Evolutionary conservation across 1,140 invertebrate species (phyloP).

Genomic region (Chymomyza costata): DNA sequence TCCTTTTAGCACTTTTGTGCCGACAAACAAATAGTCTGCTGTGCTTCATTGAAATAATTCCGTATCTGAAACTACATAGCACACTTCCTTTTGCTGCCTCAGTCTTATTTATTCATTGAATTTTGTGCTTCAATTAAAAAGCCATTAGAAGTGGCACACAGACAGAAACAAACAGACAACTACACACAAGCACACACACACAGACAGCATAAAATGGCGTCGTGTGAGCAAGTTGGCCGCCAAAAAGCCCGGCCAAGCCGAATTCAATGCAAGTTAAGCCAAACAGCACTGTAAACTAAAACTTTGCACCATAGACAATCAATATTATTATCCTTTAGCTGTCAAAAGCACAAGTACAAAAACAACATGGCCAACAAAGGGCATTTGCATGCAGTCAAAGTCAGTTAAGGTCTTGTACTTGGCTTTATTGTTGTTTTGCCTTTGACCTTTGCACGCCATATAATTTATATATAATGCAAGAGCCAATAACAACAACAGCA

Average conservation of each 20-base stretch:
- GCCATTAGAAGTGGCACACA: conserved; percentile 43
- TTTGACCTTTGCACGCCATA: conserved; percentile 31
- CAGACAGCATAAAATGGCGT: conserved; percentile 40
- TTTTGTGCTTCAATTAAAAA: conserved; percentile 66
- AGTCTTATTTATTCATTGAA: conserved; percentile 66
- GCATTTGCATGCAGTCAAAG: conserved; percentile 52
- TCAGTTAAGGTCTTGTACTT: conserved; percentile 44
- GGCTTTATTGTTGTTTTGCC: conserved; percentile 31
- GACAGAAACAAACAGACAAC: conserved; percentile 1
- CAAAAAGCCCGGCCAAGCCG: too few species aligned
- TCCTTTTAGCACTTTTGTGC: conserved; percentile 9
- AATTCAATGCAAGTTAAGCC: too few species aligned
- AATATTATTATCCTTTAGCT: conserved; percentile 63
- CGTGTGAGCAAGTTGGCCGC: conserved; percentile 47
- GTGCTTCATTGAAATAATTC: too few species aligned
- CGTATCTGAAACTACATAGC: not conserved
- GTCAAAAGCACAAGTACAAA: conserved; percentile 47
- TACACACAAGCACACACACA: conserved; percentile 11
- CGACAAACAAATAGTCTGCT: too few species aligned
- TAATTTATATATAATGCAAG: conserved; percentile 66
- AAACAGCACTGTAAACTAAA: conserved; percentile 38
- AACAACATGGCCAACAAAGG: conserved; percentile 11
- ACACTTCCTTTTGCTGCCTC: conserved; percentile 20
- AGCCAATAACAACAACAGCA: too few species aligned
- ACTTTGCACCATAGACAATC: conserved; percentile 32